These are phyloP conservation scores for Cataglyphis hispanica DNA, from an alignment of 1,140 invertebrate species.

Conservation along the genomic window DNA sequence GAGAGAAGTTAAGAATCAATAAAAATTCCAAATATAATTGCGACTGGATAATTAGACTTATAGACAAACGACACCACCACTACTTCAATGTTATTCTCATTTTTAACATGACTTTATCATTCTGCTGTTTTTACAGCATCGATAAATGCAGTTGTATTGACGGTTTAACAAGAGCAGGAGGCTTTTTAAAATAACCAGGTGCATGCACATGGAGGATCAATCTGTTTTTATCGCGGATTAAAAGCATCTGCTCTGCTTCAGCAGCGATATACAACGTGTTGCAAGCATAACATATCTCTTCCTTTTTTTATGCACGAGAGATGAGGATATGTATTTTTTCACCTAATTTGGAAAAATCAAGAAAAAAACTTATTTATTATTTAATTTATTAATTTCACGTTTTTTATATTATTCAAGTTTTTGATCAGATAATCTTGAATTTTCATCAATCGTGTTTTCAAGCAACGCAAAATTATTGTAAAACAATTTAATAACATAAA, in stretches of 20 bases:
- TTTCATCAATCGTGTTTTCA: too few species aligned
- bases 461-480: too few species aligned
- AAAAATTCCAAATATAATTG: not conserved
- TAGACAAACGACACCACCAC: not conserved
- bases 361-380: slow-evolving; percentile 5
- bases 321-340: not conserved
- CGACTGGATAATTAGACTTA: not conserved
- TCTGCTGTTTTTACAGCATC: not conserved
- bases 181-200: slow-evolving; percentile 24
- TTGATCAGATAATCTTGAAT: too few species aligned
- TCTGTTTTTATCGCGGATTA: slow-evolving; percentile 38
- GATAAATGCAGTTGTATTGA: slow-evolving; percentile 13
- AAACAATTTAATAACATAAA: too few species aligned
- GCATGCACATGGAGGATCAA: not conserved
- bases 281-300: not conserved
- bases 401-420: too few species aligned
- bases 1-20: not conserved
- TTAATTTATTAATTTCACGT: not conserved
- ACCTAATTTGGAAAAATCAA: not conserved
- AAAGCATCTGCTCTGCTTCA: slow-evolving; percentile 25
- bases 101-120: not conserved
- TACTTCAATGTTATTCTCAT: not conserved
- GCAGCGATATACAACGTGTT: not conserved
- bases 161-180: not conserved
- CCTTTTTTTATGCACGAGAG: not conserved